Percentiles rank a stretch among this genome's conserved stretches.
phyloP scores from a whole-genome alignment of 92 coral and sea anemone species.

The Zoanthus gigantus region DNA sequence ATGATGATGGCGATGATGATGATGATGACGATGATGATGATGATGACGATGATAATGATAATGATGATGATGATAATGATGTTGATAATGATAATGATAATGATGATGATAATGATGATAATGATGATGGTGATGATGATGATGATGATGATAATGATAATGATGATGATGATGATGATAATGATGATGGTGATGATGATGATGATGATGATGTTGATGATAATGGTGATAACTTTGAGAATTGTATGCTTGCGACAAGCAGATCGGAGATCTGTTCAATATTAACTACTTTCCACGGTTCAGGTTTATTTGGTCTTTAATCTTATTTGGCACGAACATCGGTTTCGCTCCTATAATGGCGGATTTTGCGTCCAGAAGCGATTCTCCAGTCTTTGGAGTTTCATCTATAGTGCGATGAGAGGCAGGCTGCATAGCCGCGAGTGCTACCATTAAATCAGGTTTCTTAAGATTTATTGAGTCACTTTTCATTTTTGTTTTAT shows the following conservation, averaged over 20 bases:
- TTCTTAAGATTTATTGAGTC: slow-evolving; percentile 64
- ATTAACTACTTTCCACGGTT: slow-evolving; percentile 20
- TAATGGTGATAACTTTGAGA: neutral
- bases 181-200: too few relatives aligned
- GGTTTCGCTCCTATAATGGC: slow-evolving; percentile 80
- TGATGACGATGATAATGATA: too few relatives aligned
- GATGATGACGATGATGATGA: too few relatives aligned
- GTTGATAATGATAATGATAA: too few relatives aligned
- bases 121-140: too few relatives aligned
- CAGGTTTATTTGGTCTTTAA: slow-evolving; percentile 83
- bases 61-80: too few relatives aligned
- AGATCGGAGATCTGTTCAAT: neutral
- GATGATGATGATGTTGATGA: neutral
- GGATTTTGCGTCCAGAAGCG: slow-evolving; percentile 77
- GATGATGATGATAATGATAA: too few relatives aligned
- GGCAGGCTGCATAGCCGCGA: slow-evolving; percentile 81
- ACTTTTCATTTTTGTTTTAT: slow-evolving; percentile 64
- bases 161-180: too few relatives aligned
- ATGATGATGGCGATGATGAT: too few relatives aligned
- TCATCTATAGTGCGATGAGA: slow-evolving; percentile 31
- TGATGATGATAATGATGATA: too few relatives aligned
- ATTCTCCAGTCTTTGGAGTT: slow-evolving; percentile 16
- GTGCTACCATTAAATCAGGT: slow-evolving; percentile 83
- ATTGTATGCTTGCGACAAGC: neutral
- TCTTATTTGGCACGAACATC: slow-evolving; percentile 91